phyloP scores from a whole-genome alignment of 2,113 vertebrate species.

The Malurus cyaneus region DNA sequence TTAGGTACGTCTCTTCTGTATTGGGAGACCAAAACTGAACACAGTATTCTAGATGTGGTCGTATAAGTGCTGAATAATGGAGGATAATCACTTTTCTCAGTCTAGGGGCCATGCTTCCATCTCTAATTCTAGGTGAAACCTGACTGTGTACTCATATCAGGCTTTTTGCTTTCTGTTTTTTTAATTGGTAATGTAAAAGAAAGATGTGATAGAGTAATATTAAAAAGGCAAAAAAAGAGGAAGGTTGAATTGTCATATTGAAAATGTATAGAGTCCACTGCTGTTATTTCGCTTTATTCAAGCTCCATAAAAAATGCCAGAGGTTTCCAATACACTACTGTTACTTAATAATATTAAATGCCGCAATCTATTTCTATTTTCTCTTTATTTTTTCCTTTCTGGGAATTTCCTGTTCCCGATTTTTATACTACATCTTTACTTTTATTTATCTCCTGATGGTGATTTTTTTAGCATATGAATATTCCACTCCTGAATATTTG shows the following conservation, averaged over 20 bases:
- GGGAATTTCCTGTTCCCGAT: not conserved
- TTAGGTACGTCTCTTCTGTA: not conserved
- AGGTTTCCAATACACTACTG: not conserved
- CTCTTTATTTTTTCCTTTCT: not conserved
- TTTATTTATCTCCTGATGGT: not conserved
- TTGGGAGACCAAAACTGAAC: not conserved
- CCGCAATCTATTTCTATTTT: too few species aligned
- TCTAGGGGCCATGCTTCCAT: not conserved
- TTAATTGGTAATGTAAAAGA: not conserved
- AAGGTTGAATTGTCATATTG: not conserved
- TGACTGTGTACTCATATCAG: not conserved
- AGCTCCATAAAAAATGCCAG: too few species aligned
- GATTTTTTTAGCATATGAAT: not conserved
- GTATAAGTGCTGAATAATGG: not conserved
- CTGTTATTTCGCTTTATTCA: not conserved
- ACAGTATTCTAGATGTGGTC: not conserved
- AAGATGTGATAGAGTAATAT: not conserved
- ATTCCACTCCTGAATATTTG: not conserved
- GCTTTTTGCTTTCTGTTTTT: not conserved
- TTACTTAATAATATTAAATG: too few species aligned
- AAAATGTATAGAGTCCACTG: not conserved
- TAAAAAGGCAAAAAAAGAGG: not conserved
- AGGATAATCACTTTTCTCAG: not conserved
- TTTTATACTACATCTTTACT: not conserved
- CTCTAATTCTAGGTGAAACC: not conserved